These are phyloP conservation scores for Solea senegalensis DNA, from an alignment of 2,113 vertebrate genomes.

Conservation along the genomic window DNA sequence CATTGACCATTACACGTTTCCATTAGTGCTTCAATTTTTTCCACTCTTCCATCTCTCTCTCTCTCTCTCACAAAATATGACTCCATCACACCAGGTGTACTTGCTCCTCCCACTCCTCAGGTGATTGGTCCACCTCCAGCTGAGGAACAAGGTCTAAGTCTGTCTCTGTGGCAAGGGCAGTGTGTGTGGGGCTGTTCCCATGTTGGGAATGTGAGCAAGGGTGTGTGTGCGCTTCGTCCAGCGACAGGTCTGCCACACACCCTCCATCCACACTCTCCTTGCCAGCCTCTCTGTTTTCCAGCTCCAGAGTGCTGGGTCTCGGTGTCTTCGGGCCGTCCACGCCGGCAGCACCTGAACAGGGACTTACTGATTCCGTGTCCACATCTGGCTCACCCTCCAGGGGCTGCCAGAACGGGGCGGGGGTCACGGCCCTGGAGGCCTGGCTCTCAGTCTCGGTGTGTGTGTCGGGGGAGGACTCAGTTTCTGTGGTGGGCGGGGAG, in stretches of 20 bases:
- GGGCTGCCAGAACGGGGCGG: constrained; percentile 60
- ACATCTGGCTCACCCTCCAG: constrained; percentile 66
- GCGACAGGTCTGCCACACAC: constrained; percentile 68
- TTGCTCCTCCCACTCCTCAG: constrained; percentile 75
- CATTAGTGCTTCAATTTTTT: constrained; percentile 10
- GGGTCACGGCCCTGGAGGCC: constrained; percentile 44
- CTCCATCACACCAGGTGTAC: constrained; percentile 73
- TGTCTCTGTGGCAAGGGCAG: constrained; percentile 42
- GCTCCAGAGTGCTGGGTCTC: constrained; percentile 54
- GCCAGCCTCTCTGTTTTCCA: constrained; percentile 44
- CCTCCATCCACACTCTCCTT: constrained; percentile 32
- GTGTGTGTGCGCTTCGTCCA: constrained; percentile 69
- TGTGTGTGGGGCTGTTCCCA: constrained; percentile 43
- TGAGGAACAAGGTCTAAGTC: constrained; percentile 57
- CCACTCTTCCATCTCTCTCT: background rate
- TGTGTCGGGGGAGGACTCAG: constrained; percentile 71
- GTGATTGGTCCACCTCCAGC: constrained; percentile 58
- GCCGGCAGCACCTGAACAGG: background rate
- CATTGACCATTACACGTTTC: background rate
- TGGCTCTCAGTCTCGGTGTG: constrained; percentile 61
- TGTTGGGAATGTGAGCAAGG: constrained; percentile 40
- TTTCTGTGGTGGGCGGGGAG: constrained; percentile 74
- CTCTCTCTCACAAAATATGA: background rate
- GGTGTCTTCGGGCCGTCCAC: constrained; percentile 12
- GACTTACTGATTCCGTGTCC: background rate